phyloP scores from a whole-genome alignment of 2,797 vertebrate genomes.

The Nothura maculosa region DNA sequence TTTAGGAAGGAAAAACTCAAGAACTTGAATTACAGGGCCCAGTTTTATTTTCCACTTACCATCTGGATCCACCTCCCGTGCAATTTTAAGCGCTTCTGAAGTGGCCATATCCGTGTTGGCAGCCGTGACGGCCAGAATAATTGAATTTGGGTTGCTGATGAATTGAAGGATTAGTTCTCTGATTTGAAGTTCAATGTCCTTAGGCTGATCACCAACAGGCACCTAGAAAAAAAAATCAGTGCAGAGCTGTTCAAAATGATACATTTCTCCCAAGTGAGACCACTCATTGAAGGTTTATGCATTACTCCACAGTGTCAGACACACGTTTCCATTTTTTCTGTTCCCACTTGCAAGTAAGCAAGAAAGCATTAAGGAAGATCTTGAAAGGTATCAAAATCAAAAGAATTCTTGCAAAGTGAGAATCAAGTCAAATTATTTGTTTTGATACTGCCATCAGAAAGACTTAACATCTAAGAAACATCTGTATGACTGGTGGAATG shows the following conservation, averaged over 20 bases:
- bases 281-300: not conserved
- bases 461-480: not conserved
- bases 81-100: conserved; percentile 97
- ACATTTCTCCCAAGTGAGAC: not conserved
- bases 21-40: not conserved
- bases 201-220: conserved; percentile 97
- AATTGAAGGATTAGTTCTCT: conserved; percentile 95
- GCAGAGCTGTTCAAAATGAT: not conserved
- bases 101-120: conserved; percentile 99
- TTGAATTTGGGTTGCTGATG: conserved; percentile 98
- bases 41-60: conserved; percentile 80
- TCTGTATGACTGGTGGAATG: not conserved
- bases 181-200: conserved; percentile 98
- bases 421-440: not conserved
- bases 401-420: not conserved
- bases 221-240: conserved; percentile 81
- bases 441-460: not conserved
- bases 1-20: not conserved
- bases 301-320: not conserved
- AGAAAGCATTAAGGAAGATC: not conserved
- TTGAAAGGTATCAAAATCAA: not conserved
- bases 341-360: not conserved
- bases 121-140: conserved; percentile 96
- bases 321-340: not conserved
- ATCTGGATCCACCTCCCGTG: conserved; percentile 96